These are phyloP conservation scores for Phylloscopus collybita DNA, from an alignment of 2,797 vertebrate species.

Conservation along the genomic window DNA sequence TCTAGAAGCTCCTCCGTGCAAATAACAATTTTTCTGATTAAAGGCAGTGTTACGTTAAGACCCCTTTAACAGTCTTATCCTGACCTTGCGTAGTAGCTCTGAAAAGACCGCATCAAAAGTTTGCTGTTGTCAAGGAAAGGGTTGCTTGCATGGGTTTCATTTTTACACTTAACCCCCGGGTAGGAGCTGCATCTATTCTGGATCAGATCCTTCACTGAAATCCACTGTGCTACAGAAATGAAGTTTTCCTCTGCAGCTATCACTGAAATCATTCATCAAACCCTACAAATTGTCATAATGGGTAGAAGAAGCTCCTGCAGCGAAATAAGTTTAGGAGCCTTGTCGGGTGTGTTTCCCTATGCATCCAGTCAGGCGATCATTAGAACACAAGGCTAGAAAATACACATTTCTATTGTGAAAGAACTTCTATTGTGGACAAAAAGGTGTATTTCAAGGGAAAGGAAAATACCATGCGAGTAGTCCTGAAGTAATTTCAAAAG, in stretches of 20 bases:
- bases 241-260: background rate
- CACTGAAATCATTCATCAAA: background rate
- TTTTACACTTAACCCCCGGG: background rate
- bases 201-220: conserved; percentile 2
- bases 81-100: background rate
- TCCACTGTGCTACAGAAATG: background rate
- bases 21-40: background rate
- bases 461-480: background rate
- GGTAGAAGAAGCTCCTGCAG: background rate
- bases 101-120: background rate
- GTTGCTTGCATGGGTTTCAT: background rate
- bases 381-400: background rate
- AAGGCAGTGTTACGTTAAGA: background rate
- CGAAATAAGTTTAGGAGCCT: background rate
- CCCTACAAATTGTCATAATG: background rate
- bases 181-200: background rate
- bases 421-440: background rate
- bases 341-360: background rate
- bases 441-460: background rate
- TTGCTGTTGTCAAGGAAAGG: background rate
- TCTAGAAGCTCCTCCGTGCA: background rate
- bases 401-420: background rate
- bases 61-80: background rate
- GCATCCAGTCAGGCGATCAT: background rate
- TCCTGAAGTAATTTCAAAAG: background rate